A percentile compares a stretch with the other conserved stretches of the same genome.
These are phyloP conservation scores for Sphaeramia orbicularis DNA, from an alignment of 2,797 vertebrate species.

Conservation along the genomic window DNA sequence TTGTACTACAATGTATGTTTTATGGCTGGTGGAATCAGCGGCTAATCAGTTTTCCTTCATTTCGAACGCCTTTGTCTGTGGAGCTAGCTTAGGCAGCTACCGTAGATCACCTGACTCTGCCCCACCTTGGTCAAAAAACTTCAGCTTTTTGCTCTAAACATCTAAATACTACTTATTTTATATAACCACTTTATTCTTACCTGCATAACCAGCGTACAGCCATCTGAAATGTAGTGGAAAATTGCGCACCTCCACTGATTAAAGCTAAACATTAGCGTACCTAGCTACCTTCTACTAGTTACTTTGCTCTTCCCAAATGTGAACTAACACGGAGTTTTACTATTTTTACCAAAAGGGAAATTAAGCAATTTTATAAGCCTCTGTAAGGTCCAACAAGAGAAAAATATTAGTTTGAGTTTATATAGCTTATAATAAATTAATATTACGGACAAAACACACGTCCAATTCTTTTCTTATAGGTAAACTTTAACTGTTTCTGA, in stretches of 20 bases:
- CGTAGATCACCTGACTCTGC: conserved; percentile 73
- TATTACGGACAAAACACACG: accelerated
- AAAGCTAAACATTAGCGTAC: conserved; percentile 78
- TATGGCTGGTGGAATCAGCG: accelerated
- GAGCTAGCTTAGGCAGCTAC: conserved; percentile 25
- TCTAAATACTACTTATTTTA: no score
- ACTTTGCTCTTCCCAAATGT: conserved; percentile 28
- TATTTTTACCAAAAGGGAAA: accelerated
- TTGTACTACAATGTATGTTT: accelerated
- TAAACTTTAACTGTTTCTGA: not conserved
- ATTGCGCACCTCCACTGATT: conserved; percentile 46
- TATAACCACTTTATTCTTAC: conserved; percentile 59
- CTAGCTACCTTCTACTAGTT: conserved; percentile 58
- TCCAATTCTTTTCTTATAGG: accelerated
- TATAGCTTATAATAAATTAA: accelerated
- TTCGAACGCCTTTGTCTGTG: conserved; percentile 36
- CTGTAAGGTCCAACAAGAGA: accelerated
- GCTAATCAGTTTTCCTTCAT: not conserved
- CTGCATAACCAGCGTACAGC: conserved; percentile 89
- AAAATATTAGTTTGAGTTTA: accelerated
- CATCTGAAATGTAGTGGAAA: conserved; percentile 72
- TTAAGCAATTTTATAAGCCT: accelerated
- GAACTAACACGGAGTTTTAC: conserved; percentile 68
- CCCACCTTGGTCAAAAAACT: conserved; percentile 54
- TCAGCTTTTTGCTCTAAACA: not conserved